A percentile compares a stretch with the other conserved stretches of the same genome.
Conservation (phyloP, 2,888 invertebrate genomes). For the Pandemis cinnamomeana region DNA sequence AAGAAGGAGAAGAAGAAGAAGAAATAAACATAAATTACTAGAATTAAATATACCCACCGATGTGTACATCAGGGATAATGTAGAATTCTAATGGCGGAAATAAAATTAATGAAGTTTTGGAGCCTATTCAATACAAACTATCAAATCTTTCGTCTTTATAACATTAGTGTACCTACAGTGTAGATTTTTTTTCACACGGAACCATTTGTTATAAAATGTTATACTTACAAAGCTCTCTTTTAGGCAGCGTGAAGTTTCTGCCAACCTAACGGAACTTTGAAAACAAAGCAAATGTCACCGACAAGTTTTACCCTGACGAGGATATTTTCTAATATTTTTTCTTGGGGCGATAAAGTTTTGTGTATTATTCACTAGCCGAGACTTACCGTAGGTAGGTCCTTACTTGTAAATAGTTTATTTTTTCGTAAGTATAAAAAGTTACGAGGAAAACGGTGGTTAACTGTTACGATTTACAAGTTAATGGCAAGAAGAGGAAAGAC, state of each 20-base stretch:
- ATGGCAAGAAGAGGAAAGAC: not conserved
- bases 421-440: not conserved
- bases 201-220: conserved; percentile 17
- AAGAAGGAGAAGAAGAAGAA: too few relatives aligned
- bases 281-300: conserved; percentile 31
- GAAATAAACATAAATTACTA: too few relatives aligned
- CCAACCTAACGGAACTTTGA: conserved; percentile 12
- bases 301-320: conserved; percentile 23
- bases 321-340: conserved; percentile 17
- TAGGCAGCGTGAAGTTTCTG: conserved; percentile 17
- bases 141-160: too few relatives aligned
- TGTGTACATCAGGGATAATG: too few relatives aligned
- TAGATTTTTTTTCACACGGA: not conserved
- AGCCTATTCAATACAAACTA: too few relatives aligned
- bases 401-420: too few relatives aligned
- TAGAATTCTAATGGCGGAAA: too few relatives aligned
- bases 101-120: too few relatives aligned
- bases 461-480: not conserved
- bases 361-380: not conserved
- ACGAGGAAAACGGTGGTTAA: not conserved
- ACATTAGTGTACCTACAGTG: not conserved
- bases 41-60: too few relatives aligned
- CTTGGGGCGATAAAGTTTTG: not conserved
- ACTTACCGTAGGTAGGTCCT: too few relatives aligned
- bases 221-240: conserved; percentile 7